These are phyloP conservation scores for Coenonympha arcania DNA, from an alignment of 2,888 invertebrate genomes.

Conservation along the genomic window DNA sequence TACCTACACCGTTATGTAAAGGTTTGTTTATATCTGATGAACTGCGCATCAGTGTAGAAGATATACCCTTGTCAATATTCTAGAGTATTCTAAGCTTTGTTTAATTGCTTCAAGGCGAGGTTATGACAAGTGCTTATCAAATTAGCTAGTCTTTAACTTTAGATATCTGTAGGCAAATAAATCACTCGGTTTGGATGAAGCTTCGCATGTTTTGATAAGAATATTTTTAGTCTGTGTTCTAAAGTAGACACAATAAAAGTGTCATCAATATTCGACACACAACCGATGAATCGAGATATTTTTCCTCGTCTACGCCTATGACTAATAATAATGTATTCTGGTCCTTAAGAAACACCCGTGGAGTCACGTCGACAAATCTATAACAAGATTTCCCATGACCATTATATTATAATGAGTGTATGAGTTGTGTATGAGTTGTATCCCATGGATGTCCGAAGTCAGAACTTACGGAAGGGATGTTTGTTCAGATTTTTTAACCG, in stretches of 20 bases:
- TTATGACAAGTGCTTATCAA: neutral
- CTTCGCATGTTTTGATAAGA: neutral
- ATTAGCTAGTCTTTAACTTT: neutral
- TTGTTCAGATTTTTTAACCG: no score
- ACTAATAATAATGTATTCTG: neutral
- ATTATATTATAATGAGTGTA: no score
- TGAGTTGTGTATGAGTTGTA: no score
- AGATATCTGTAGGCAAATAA: neutral
- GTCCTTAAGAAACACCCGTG: neutral
- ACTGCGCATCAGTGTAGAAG: no score
- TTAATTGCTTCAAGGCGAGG: neutral
- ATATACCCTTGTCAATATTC: no score
- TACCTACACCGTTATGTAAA: neutral
- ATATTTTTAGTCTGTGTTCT: neutral
- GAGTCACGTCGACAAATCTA: neutral
- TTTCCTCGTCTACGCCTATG: neutral
- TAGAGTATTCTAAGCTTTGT: no score
- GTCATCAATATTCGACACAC: neutral
- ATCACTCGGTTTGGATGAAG: neutral
- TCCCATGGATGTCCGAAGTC: no score
- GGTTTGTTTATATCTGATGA: neutral
- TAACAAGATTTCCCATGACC: neutral
- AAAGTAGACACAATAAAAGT: neutral
- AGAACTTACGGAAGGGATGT: no score
- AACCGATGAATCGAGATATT: neutral